Evolutionary conservation across 2,113 vertebrate genomes (phyloP).

Genomic region (Sciurus niger): DNA sequence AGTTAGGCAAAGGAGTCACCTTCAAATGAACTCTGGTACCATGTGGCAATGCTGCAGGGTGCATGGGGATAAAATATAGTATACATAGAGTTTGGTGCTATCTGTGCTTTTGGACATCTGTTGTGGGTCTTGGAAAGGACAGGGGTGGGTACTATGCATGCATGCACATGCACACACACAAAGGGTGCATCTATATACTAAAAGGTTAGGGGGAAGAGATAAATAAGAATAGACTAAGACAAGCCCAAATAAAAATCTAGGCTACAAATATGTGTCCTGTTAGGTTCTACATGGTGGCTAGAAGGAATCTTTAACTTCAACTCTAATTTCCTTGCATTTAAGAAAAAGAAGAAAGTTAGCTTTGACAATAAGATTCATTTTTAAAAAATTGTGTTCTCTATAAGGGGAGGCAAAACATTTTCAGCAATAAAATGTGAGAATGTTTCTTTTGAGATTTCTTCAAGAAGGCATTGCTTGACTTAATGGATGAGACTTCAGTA

Average conservation of each 20-base stretch:
- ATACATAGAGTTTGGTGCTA: not conserved
- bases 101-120: not conserved
- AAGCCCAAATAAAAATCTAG: constrained; percentile 3
- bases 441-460: constrained; percentile 60
- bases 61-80: not conserved
- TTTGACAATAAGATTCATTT: not conserved
- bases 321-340: constrained; percentile 29
- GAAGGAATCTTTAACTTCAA: not conserved
- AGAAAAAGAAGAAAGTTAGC: no score
- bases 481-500: no score
- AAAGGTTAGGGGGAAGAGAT: not conserved
- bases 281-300: constrained; percentile 6
- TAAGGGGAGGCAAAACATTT: constrained; percentile 45
- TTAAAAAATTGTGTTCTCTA: not conserved
- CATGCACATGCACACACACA: no score
- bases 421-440: constrained; percentile 66
- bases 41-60: not conserved
- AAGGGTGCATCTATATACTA: not conserved
- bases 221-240: not conserved
- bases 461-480: constrained; percentile 27
- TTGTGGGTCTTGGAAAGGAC: not conserved
- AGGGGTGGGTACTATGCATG: not conserved
- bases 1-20: not conserved
- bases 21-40: not conserved
- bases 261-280: not conserved